phyloP scores from a whole-genome alignment of 2,113 vertebrate genomes.

The Callithrix jacchus region DNA sequence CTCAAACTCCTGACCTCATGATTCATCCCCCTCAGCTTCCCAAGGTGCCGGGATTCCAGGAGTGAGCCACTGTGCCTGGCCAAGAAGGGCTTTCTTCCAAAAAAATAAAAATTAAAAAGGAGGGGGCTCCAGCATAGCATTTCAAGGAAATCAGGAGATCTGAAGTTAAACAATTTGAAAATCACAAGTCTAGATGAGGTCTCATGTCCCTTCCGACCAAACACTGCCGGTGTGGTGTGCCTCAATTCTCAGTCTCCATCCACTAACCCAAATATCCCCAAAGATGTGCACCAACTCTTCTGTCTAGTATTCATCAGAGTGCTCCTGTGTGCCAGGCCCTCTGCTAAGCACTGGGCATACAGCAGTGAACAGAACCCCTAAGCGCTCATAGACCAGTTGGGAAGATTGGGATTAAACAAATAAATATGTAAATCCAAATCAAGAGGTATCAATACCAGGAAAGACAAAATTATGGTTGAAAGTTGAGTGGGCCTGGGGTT shows the following conservation, averaged over 20 bases:
- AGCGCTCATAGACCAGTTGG: background rate
- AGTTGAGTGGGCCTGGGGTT: background rate
- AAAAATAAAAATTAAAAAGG: background rate
- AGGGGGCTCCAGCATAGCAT: background rate
- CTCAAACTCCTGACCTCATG: too few relatives aligned
- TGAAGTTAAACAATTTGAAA: background rate
- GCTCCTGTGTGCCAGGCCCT: background rate
- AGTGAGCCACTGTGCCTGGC: too few relatives aligned
- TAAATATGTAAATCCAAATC: background rate
- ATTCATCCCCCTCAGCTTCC: too few relatives aligned
- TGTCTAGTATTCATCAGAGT: background rate
- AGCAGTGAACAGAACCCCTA: background rate
- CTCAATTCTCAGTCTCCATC: background rate
- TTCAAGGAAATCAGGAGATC: background rate
- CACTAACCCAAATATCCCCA: background rate
- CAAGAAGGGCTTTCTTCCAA: background rate
- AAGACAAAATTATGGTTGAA: background rate
- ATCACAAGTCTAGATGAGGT: background rate
- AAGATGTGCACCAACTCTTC: background rate
- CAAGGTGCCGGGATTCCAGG: too few relatives aligned
- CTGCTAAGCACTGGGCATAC: background rate
- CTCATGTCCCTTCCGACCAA: background rate
- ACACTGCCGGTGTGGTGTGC: fast-evolving
- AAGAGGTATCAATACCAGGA: background rate
- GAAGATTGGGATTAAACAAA: background rate